These are phyloP conservation scores for Anseranas semipalmata DNA, from an alignment of 2,113 vertebrate species.

Conservation along the genomic window DNA sequence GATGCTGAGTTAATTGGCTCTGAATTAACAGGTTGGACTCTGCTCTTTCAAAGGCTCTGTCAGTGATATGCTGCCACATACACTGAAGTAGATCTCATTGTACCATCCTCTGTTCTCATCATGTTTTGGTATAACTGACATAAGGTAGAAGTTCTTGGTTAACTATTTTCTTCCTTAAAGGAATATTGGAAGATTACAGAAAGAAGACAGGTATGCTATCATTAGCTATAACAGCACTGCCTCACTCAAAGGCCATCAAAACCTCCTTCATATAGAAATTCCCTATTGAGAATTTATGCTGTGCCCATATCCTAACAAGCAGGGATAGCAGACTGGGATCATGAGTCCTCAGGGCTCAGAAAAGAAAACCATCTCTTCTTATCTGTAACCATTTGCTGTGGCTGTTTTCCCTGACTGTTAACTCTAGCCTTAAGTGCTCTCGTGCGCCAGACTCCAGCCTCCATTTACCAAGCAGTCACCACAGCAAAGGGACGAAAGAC, in stretches of 20 bases:
- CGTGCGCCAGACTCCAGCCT: background rate
- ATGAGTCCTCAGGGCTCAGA: background rate
- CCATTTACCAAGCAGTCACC: background rate
- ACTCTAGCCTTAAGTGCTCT: constrained; percentile 26
- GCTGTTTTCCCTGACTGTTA: constrained; percentile 5
- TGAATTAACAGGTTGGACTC: background rate
- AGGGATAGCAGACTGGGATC: background rate
- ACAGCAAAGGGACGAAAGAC: constrained; percentile 2
- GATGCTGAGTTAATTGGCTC: background rate
- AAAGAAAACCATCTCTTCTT: background rate
- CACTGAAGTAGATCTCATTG: background rate
- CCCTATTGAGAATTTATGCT: background rate
- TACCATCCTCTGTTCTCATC: background rate
- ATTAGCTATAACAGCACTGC: background rate
- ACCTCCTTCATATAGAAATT: constrained; percentile 16
- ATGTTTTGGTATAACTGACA: background rate
- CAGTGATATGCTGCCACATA: background rate
- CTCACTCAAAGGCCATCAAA: constrained; percentile 12
- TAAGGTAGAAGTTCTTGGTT: background rate
- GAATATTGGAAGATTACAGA: background rate
- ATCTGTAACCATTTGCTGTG: constrained; percentile 3
- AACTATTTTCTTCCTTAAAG: constrained; percentile 30
- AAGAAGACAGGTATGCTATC: background rate
- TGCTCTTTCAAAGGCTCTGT: background rate
- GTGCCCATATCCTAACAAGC: background rate